These are phyloP conservation scores for Triplophysa yarkandensis DNA, from an alignment of 2,797 vertebrate genomes.

Conservation along the genomic window DNA sequence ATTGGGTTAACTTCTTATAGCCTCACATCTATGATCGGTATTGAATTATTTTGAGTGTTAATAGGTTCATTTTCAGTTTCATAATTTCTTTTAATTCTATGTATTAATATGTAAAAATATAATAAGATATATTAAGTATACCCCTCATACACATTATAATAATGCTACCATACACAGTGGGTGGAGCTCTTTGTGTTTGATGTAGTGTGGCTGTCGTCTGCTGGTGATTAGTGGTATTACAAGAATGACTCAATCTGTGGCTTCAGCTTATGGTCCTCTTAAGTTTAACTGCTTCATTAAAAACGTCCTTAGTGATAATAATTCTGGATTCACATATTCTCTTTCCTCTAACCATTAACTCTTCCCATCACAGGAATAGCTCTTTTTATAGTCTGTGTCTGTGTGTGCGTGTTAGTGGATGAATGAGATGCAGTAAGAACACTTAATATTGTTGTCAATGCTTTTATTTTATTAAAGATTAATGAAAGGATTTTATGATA, in stretches of 20 bases:
- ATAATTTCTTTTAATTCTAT: too few relatives aligned
- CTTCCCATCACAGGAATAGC: conserved; percentile 72
- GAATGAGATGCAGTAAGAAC: conserved; percentile 28
- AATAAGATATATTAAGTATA: neutral
- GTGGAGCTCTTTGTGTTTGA: conserved; percentile 35
- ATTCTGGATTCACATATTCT: too few relatives aligned
- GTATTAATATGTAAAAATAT: too few relatives aligned
- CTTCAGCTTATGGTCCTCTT: conserved; percentile 31
- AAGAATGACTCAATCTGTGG: conserved; percentile 4
- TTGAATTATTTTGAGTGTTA: neutral
- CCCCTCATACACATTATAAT: too few relatives aligned
- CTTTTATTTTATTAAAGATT: conserved; percentile 44
- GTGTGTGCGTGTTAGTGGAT: conserved; percentile 31
- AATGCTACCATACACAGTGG: neutral
- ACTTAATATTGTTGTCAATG: conserved; percentile 39
- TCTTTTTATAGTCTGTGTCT: conserved; percentile 85
- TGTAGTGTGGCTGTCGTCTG: conserved; percentile 40
- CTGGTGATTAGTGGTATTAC: conserved; percentile 34
- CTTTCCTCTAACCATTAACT: conserved; percentile 49
- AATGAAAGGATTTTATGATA: too few relatives aligned
- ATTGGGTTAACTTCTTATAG: neutral
- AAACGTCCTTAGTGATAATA: conserved; percentile 22
- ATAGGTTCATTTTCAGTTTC: too few relatives aligned
- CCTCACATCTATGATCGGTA: neutral
- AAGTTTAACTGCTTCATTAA: conserved; percentile 24